Base-by-base conservation (phyloP, 2,113 vertebrate genomes). In the Elachura formosa region DNA sequence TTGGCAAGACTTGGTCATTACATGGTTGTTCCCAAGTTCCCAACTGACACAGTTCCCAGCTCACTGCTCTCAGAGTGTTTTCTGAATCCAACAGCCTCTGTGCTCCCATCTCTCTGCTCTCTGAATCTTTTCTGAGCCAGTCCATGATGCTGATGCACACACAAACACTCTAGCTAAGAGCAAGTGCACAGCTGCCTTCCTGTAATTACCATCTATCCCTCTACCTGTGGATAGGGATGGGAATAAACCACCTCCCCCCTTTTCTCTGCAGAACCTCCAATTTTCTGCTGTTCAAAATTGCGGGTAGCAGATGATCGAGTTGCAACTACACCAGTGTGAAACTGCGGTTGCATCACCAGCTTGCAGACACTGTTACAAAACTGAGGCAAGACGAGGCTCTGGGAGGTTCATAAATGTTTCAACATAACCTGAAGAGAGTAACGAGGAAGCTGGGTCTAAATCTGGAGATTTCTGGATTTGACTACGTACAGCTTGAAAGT, bases 361-460 rank as follows among this genome's bases (percentile, higher is more conserved):
- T 88, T 78, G 90, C 94, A 96, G 95, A 95, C 87, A 5, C 64
- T 77, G 82, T 97, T 96, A 86, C 94, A 94, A 96, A 94, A 93
- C 87, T 40, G 13, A 96, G 79, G 90, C 82, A 86, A 83, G 93
- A 22, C 3, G 7, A 80, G 79, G 56, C 78, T 93, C 91, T 66
- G 84, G 84, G 93, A 95, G 84, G 89, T 85, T 95, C 75, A 61
- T 36, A 79, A 91, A 82, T 74, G 80, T 97, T 97, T 97, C 95
- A 81, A 92, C 95, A 96, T 78, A 96, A 96, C 79, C 94, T 93
- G 94, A 95, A 62, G 48, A 23, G 85, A 95, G 87, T 77, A 86
- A 81, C 11, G n/a, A 88, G 85, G 64, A 87, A 96, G 83, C 84
- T 3, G 4, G 48, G 78, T 58, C 92, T 90, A 90, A 94, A 93